Percentiles rank a stretch among this genome's conserved stretches.
Evolutionary conservation across 2,113 vertebrate genomes (phyloP).

Genomic region (Mixornis gularis): DNA sequence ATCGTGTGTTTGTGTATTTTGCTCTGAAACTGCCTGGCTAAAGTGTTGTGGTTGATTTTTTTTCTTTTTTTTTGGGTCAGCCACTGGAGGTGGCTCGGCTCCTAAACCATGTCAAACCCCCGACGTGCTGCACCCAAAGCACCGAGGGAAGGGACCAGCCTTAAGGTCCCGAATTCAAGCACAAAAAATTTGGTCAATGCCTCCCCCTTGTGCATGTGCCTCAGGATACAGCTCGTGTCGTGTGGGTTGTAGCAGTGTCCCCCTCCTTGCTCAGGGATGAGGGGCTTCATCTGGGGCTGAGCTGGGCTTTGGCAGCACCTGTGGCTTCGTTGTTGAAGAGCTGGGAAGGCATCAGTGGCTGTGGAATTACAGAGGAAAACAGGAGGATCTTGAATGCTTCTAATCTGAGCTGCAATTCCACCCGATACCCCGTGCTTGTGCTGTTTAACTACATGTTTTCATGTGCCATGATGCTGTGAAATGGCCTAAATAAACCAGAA

Average conservation of each 20-base stretch:
- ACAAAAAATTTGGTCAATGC: constrained; percentile 26
- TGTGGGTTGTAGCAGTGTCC: background rate
- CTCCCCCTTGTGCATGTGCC: constrained; percentile 52
- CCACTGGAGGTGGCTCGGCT: background rate
- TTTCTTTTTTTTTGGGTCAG: background rate
- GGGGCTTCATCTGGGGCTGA: background rate
- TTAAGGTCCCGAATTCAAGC: background rate
- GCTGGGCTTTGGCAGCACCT: background rate
- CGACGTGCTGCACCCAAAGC: background rate
- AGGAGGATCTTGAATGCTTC: background rate
- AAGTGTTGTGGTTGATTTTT: background rate
- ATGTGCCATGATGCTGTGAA: fast-evolving
- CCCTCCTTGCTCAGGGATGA: background rate
- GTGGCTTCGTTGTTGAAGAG: background rate
- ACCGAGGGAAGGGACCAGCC: fast-evolving
- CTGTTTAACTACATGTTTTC: background rate
- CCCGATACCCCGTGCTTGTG: background rate
- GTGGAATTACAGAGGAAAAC: background rate
- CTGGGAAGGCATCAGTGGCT: background rate
- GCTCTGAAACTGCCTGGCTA: background rate
- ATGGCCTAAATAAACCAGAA: background rate
- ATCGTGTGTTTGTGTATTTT: fast-evolving
- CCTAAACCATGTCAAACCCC: fast-evolving
- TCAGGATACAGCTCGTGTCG: background rate
- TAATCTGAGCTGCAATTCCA: background rate